Evolutionary conservation across 2,113 vertebrate species (phyloP).

Genomic region (Emydocephalus ijimae): DNA sequence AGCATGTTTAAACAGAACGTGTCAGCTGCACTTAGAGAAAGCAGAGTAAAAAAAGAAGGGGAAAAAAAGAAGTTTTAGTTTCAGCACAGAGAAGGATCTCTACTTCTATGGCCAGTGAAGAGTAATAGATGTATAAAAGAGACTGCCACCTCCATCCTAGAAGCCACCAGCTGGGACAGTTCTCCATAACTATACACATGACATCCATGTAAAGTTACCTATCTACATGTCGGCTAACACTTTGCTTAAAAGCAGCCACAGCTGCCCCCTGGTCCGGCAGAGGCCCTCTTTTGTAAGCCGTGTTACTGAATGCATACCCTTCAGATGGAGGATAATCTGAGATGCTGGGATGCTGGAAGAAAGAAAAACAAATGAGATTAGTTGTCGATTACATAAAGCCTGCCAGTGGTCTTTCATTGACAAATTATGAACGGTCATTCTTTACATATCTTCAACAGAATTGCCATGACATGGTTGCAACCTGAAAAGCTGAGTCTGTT

Average conservation of each 20-base stretch:
- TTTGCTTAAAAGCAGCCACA: conserved; percentile 79
- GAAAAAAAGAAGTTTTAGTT: neutral
- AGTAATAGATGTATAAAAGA: neutral
- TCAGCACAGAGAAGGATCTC: neutral
- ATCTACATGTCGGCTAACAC: conserved; percentile 77
- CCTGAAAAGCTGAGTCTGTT: neutral
- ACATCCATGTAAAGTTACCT: conserved; percentile 74
- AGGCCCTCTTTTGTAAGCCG: conserved; percentile 71
- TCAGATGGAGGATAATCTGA: conserved; percentile 73
- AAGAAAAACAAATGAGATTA: conserved; percentile 38
- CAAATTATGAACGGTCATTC: neutral
- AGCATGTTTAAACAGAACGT: neutral
- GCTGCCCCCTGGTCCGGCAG: conserved; percentile 79
- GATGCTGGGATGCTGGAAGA: conserved; percentile 69
- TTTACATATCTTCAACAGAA: no score
- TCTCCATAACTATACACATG: conserved; percentile 65
- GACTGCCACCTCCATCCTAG: conserved; percentile 26
- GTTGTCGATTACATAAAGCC: neutral
- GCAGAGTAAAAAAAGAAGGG: neutral
- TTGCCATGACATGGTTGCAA: neutral
- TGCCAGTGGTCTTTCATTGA: neutral
- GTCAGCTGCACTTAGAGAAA: rapidly evolving
- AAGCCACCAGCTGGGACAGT: conserved; percentile 58
- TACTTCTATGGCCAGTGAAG: neutral
- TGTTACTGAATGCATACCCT: conserved; percentile 74